Base-by-base conservation (phyloP, 2,797 vertebrate species). In the Cyclopterus lumpus region DNA sequence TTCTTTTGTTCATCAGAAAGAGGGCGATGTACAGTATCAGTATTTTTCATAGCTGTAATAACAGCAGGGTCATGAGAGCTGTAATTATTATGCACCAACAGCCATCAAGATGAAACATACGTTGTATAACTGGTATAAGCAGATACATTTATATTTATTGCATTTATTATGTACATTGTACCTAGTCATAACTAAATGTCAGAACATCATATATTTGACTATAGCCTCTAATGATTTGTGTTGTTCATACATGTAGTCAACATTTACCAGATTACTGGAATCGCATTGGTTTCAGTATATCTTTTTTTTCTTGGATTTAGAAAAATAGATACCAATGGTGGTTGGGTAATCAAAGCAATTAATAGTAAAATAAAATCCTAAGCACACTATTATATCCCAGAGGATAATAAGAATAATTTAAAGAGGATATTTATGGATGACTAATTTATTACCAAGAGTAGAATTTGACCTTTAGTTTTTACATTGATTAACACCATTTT, bases 391-490 rank as follows among this genome's bases (percentile, higher is more conserved):
- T 51, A 46, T 53, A 70, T 75, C 48, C 73, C 64, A 36, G 64
- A 74, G 64, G 75, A 58, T n/a, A 77, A 67, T 75, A 70, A 40
- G 78, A n/a, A 71, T 28, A 6, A 48, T 79, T 75, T 67, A 68
- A 51, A 72, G 28, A 55, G 22, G 36, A 58, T 76, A 73, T 63
- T 64, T 71, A 73, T 26, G 24, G 18, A 73, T 73, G 53, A 78
- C 58, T 87, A 78, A 88, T 86, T 89, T 64, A 70, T 67, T 82
- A 61, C 62, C 57, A 71, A 62, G 26, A 51, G 44, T 55, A 48
- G 18, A 44, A 70, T 71, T 64, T 87, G 80, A 89, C 77, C 82
- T 79, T 82, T 49, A 40, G 16, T 66, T 81, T 73, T 72, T 64
- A 53, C 51, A 65, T 55, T 81, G 48, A 65, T 78, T 79, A 51